phyloP scores from a whole-genome alignment of 2,888 invertebrate genomes.

The Ichneumoninae sp. region DNA sequence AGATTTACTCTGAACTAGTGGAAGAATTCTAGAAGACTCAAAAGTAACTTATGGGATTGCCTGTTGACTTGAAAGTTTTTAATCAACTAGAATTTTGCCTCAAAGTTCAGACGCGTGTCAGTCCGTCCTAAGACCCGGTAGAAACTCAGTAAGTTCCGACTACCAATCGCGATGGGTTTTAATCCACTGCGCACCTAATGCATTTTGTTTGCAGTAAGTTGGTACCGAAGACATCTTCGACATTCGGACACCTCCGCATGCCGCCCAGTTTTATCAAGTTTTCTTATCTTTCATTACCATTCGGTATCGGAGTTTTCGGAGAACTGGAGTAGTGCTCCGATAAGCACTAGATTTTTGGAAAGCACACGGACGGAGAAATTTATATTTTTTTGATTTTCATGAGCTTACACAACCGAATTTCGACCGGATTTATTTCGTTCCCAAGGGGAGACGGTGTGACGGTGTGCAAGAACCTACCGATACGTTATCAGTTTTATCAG shows the following conservation, averaged over 20 bases:
- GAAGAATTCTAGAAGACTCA: too few species aligned
- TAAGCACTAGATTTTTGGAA: background rate
- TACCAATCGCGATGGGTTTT: background rate
- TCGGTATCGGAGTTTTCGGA: background rate
- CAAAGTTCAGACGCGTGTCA: too few species aligned
- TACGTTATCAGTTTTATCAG: conserved; percentile 43
- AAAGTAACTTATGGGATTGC: too few species aligned
- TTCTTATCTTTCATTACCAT: conserved; percentile 6
- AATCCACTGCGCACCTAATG: background rate
- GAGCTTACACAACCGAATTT: background rate
- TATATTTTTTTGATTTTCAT: background rate
- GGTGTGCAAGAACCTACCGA: conserved; percentile 5
- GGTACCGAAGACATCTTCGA: background rate
- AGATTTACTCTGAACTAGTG: too few species aligned
- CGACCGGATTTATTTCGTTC: background rate
- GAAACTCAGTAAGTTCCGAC: too few species aligned
- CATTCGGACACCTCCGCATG: background rate
- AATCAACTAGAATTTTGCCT: too few species aligned
- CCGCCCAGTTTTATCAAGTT: background rate
- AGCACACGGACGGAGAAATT: background rate
- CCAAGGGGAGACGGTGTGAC: background rate
- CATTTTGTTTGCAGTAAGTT: background rate
- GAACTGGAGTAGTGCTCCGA: background rate
- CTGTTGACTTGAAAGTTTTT: too few species aligned
- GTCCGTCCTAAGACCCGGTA: too few species aligned